A percentile compares a stretch with the other conserved stretches of the same genome.
These are phyloP conservation scores for Brachystomella parvula DNA, from an alignment of 1,140 invertebrate species.

Conservation along the genomic window DNA sequence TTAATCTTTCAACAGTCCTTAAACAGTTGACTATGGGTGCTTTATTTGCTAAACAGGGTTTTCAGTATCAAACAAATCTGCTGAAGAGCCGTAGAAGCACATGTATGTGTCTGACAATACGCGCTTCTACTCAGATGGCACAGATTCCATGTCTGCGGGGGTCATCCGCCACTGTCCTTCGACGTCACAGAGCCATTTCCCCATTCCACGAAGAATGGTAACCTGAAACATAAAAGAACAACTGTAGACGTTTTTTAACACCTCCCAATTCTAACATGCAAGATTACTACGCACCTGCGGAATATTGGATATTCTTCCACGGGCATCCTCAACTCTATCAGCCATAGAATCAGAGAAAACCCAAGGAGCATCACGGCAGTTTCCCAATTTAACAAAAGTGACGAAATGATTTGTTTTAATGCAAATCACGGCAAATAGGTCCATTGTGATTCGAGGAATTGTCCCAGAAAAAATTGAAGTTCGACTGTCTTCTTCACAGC, in stretches of 20 bases:
- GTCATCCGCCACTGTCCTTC: slow-evolving; percentile 21
- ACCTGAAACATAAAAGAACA: slow-evolving; percentile 5
- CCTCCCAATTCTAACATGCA: neutral
- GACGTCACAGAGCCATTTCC: slow-evolving; percentile 24
- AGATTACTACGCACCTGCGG: slow-evolving; percentile 32
- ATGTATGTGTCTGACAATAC: slow-evolving; percentile 93
- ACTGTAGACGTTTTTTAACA: neutral
- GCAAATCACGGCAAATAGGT: slow-evolving; percentile 92
- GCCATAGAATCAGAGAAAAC: slow-evolving; percentile 99
- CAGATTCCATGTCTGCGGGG: slow-evolving; percentile 11
- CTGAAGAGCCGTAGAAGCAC: slow-evolving; percentile 94
- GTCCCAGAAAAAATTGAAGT: slow-evolving; percentile 10
- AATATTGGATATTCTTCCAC: slow-evolving; percentile 37
- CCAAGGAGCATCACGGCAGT: slow-evolving; percentile 83
- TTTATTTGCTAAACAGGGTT: too few species aligned
- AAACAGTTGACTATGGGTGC: too few species aligned
- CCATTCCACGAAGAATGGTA: slow-evolving; percentile 29
- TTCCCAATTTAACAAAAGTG: slow-evolving; percentile 88
- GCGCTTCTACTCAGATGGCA: slow-evolving; percentile 50
- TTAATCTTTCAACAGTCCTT: too few species aligned
- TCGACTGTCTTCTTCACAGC: slow-evolving; percentile 63
- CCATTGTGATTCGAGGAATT: slow-evolving; percentile 74
- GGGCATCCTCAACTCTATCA: slow-evolving; percentile 77
- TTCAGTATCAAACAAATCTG: too few species aligned
- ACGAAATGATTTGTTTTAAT: slow-evolving; percentile 99